These are phyloP conservation scores for Centropyge bicolor DNA, from an alignment of 2,797 vertebrate genomes.

Conservation along the genomic window DNA sequence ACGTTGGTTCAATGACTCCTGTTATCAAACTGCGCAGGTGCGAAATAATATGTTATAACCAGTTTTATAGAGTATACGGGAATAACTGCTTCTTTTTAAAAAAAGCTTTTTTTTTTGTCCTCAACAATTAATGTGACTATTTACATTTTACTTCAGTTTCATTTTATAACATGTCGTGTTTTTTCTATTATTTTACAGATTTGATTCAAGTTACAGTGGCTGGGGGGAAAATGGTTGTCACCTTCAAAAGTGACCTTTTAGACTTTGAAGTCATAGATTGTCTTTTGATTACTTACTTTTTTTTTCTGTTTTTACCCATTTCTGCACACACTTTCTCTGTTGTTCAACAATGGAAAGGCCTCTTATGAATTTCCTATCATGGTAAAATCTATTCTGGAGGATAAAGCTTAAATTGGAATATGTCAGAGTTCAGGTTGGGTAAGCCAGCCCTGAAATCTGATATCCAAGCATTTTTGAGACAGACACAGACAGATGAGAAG, in stretches of 20 bases:
- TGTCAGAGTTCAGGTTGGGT: slow-evolving; percentile 11
- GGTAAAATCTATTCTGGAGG: not conserved
- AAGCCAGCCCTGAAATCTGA: slow-evolving; percentile 23
- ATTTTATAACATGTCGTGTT: not conserved
- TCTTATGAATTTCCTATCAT: not conserved
- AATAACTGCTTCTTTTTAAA: not conserved
- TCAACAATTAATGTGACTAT: not conserved
- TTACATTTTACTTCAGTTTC: not conserved
- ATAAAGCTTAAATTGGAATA: slow-evolving; percentile 8
- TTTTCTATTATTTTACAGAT: not conserved
- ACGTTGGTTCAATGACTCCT: not conserved
- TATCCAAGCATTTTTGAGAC: slow-evolving; percentile 17
- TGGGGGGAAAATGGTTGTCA: not conserved
- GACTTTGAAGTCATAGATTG: not conserved
- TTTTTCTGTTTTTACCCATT: no score
- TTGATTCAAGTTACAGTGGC: not conserved
- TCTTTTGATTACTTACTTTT: not conserved
- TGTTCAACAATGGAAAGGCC: not conserved
- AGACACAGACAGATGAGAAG: slow-evolving; percentile 31
- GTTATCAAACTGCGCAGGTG: not conserved
- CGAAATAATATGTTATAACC: no score
- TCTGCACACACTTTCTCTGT: not conserved
- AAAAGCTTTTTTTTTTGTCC: not conserved
- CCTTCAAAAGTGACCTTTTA: not conserved
- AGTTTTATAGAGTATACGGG: no score